Evolutionary conservation across 2,797 vertebrate genomes (phyloP).

Genomic region (Ptychobarbus kaznakovi): DNA sequence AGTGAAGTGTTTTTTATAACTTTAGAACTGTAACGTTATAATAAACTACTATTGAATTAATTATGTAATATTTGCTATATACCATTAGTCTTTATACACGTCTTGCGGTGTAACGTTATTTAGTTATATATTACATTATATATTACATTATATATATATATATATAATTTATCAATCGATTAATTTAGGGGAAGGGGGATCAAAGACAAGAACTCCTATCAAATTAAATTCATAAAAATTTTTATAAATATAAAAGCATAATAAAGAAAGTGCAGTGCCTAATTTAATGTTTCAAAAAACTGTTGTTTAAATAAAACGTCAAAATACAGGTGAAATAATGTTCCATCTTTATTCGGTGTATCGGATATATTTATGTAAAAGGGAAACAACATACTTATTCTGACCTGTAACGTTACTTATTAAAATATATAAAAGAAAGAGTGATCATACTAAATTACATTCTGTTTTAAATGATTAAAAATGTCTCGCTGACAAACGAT

Average conservation of each 20-base stretch:
- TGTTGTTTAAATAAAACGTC: background rate
- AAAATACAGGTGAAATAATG: background rate
- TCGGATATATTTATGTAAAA: background rate
- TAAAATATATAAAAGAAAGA: background rate
- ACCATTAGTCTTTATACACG: too few relatives aligned
- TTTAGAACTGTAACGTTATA: too few relatives aligned
- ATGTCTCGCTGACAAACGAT: too few relatives aligned
- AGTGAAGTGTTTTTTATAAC: background rate
- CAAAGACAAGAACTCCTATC: background rate
- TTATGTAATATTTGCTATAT: background rate
- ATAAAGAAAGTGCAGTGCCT: background rate
- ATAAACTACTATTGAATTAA: background rate
- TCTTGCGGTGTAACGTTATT: background rate
- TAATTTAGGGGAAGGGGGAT: background rate
- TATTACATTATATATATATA: too few relatives aligned
- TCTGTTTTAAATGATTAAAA: too few relatives aligned
- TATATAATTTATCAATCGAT: too few relatives aligned
- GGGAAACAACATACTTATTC: background rate
- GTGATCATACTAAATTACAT: too few relatives aligned
- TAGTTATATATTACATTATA: too few relatives aligned
- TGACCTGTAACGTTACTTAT: background rate
- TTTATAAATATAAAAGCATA: background rate
- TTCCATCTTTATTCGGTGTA: background rate
- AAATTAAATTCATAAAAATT: background rate
- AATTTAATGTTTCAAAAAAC: background rate